phyloP scores from a whole-genome alignment of 2,888 invertebrate species.

The Rhagonycha lutea region DNA sequence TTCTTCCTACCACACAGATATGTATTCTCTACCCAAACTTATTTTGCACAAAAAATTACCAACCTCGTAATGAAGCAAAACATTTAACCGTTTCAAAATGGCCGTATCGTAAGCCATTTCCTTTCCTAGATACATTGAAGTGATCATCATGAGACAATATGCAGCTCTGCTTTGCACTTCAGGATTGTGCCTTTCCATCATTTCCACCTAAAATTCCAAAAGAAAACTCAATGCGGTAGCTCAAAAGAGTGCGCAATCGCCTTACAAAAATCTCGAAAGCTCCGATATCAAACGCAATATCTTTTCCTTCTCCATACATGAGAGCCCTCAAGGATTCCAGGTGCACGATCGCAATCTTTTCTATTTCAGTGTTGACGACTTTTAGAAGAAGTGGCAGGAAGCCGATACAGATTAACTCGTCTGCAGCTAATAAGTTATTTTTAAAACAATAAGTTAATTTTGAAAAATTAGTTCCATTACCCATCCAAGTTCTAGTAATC shows the following conservation, averaged over 20 bases:
- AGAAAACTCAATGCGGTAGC: background rate
- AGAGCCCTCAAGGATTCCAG: constrained; percentile 50
- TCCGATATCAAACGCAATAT: constrained; percentile 48
- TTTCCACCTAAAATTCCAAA: constrained; percentile 31
- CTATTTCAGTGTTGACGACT: constrained; percentile 42
- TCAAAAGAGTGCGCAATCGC: background rate
- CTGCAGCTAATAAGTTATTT: constrained; percentile 43
- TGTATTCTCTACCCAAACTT: background rate
- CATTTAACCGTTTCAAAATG: constrained; percentile 44
- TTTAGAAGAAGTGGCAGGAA: constrained; percentile 49
- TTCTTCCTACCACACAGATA: constrained; percentile 29
- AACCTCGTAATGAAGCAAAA: constrained; percentile 47
- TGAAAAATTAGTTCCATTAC: constrained; percentile 30
- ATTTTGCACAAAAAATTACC: background rate
- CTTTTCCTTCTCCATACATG: constrained; percentile 50
- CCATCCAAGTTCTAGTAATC: constrained; percentile 49
- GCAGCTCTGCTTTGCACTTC: constrained; percentile 43
- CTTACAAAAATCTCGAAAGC: constrained; percentile 48
- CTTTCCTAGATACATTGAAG: constrained; percentile 48
- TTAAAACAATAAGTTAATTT: constrained; percentile 1
- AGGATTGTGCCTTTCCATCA: constrained; percentile 43
- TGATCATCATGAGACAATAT: constrained; percentile 47
- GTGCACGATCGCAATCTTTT: constrained; percentile 47
- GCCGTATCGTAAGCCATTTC: constrained; percentile 47
- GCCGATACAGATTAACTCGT: constrained; percentile 48